Evolutionary conservation across 1,140 invertebrate species (phyloP), one percentile per base, ranked within the genome.

Genomic region (Drosophila sp.): DNA sequence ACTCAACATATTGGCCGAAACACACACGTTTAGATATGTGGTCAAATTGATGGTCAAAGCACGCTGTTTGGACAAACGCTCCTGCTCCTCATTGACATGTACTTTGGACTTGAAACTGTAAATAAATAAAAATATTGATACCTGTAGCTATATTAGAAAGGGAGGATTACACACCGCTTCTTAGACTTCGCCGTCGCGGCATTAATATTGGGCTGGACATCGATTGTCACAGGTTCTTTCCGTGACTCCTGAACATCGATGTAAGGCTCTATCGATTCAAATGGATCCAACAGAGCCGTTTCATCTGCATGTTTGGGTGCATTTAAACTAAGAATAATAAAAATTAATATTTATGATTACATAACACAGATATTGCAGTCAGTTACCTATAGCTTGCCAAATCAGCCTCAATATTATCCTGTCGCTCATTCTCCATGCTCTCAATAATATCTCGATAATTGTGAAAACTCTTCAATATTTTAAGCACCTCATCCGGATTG

Each of bases 11-110:
- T 92, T 92, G 46, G 92, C 90, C 8, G 91, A 92, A 11, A 93
- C 80, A 77, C 94, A 95, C 11, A 94, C 92, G 75, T 94, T 93
- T 6, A 95, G 75, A 76, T 94, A 94, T 0, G 93, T 91, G 5
- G 91, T 86, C 5, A 95, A 78, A 57, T 93, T 93, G 70, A 92
- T 89, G 7, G 79, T 72, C n/a, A 93, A 83, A 7, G 93, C 91
- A 59, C 92, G 89, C 66, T 94, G 87, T 67, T 92, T 92, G 14
- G 84, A 90, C 59, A 91, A 58, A 54, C 91, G 80, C 61, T 93
- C 89, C 71, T 91, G 86, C 36, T 91, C 80, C 58, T 89, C 80
- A 45, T 76, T 81, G 0, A 75, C 46, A 32, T 92, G 80, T 8
- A 81, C 51, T 32, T 90, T 89, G 0, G 80, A 86, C 61, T 91